Evolutionary conservation across 2,797 vertebrate species (phyloP).

Genomic region (Dipus sagitta): DNA sequence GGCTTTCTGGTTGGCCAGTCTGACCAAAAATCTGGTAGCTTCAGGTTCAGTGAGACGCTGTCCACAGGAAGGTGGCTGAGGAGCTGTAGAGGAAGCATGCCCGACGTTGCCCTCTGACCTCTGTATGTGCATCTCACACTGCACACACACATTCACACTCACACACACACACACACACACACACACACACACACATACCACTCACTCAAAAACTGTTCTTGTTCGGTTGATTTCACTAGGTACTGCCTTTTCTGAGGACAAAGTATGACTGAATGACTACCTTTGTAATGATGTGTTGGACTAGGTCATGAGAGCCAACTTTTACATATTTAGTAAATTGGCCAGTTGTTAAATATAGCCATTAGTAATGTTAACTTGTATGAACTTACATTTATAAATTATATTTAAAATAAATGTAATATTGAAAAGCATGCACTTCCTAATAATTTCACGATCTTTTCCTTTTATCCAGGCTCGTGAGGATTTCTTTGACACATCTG

Average conservation of each 20-base stretch:
- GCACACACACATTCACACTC: too few relatives aligned
- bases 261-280: not conserved
- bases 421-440: not conserved
- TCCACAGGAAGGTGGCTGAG: too few relatives aligned
- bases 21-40: too few relatives aligned
- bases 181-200: too few relatives aligned
- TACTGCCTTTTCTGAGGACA: conserved; percentile 9
- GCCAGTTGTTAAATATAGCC: not conserved
- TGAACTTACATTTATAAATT: not conserved
- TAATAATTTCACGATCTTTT: conserved; percentile 10
- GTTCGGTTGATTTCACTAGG: conserved; percentile 50
- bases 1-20: too few relatives aligned
- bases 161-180: too few relatives aligned
- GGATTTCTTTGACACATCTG: not conserved
- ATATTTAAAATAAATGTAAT: not conserved
- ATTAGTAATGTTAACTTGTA: not conserved
- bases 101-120: too few relatives aligned
- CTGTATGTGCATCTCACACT: too few relatives aligned
- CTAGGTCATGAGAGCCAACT: not conserved
- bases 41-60: too few relatives aligned
- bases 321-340: conserved; percentile 51
- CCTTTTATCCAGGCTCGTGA: not conserved
- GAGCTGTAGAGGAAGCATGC: too few relatives aligned
- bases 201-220: too few relatives aligned
- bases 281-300: not conserved